Evolutionary conservation across 2,113 vertebrate species (phyloP), one percentile per base, ranked within the genome.

Genomic region (Morone saxatilis): DNA sequence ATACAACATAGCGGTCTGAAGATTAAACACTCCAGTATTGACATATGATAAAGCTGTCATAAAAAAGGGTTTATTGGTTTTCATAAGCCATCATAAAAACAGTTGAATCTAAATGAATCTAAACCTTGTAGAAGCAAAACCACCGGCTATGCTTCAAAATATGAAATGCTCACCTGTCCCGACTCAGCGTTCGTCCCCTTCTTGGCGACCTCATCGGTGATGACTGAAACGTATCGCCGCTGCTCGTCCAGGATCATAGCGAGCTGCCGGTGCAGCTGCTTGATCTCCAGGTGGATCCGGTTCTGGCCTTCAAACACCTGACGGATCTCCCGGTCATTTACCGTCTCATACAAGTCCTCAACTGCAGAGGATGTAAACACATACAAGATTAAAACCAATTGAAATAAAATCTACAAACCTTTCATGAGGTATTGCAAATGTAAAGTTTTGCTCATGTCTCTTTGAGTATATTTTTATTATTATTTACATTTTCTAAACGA

Each of bases 241-340:
- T 99, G 98, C 79, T 99, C 98, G 36, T 99, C 98, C 72, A 99
- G 96, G 82, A 99, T 97, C 97, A 98, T 98, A 43, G 97, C 97
- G 59, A 99, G 90, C 12, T 98, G 97, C 41, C 96, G 93, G 85
- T 97, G 96, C 36, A 99, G 95, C 89, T 99, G 98, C 80, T 99
- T 99, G 92, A 99, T 99, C 93, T 99, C 98, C 67, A 99, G 94
- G 63, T 99, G 98, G 87, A 99, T 98, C 62, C 95, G 96, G 89
- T 97, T 99, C 93, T 99, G 98, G 43, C 98, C 98, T 92, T 99
- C 98, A 75, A 99, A 99, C 81, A 99, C 96, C 76, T 99, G 98
- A 78, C 97, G 96, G 85, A 99, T 95, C 74, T 99, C 98, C 4
- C 96, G 96, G 74, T 99, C 98, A 7, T 95, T 96, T 22, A 97